Conservation (phyloP, 2,888 invertebrate genomes). For the Scrobipalpa costella region DNA sequence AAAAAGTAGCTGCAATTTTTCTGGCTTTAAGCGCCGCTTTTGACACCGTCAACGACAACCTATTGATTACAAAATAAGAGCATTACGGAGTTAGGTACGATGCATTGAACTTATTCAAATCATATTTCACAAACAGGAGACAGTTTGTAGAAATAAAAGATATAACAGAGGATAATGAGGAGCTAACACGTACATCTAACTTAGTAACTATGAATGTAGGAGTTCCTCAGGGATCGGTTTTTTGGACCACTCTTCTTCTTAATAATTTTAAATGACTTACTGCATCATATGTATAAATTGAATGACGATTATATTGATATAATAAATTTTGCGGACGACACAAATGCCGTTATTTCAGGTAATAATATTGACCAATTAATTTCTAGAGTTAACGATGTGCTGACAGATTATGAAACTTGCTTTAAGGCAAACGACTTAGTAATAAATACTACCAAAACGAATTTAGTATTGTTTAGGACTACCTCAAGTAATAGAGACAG, state of each 20-base stretch:
- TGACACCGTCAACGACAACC: conserved; percentile 5
- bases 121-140: conserved; percentile 15
- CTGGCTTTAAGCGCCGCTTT: conserved; percentile 20
- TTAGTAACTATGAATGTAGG: background rate
- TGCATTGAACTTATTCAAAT: background rate
- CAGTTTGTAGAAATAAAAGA: conserved; percentile 16
- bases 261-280: conserved; percentile 15
- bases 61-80: conserved; percentile 6
- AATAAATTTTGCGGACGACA: conserved; percentile 20
- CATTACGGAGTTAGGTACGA: background rate
- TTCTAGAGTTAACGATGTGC: background rate
- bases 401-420: background rate
- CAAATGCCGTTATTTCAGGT: conserved; percentile 20
- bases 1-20: conserved; percentile 14
- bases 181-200: background rate
- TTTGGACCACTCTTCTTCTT: background rate
- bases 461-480: background rate
- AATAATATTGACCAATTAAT: conserved; percentile 2
- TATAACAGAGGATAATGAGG: background rate
- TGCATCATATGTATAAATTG: background rate
- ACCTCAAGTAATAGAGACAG: background rate
- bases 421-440: background rate
- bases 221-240: conserved; percentile 9
- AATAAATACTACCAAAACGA: conserved; percentile 2
- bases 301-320: background rate